Conservation (phyloP, 2,113 vertebrate genomes). For the Tyto alba region DNA sequence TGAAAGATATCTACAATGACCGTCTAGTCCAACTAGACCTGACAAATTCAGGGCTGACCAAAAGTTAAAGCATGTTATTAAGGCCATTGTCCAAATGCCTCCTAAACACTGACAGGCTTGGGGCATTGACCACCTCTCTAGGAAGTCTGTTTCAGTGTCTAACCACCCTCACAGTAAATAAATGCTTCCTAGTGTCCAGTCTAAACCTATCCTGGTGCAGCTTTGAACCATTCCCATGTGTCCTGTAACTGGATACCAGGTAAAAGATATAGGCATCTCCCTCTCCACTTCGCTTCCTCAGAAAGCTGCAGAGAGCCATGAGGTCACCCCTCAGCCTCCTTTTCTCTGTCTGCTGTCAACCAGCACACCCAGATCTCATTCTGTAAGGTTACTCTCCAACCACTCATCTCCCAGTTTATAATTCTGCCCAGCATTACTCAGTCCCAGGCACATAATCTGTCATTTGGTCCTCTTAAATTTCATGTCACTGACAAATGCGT, state of each 20-base stretch:
- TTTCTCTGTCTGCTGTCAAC: background rate
- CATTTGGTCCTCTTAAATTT: background rate
- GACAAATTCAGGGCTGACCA: background rate
- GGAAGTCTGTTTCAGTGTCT: background rate
- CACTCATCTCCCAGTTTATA: background rate
- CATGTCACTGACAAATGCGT: background rate
- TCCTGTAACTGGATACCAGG: background rate
- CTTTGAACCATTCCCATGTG: background rate
- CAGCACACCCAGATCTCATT: too few relatives aligned
- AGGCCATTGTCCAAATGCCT: background rate
- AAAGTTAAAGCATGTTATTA: background rate
- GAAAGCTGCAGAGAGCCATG: background rate
- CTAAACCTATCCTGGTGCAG: background rate
- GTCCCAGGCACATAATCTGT: background rate
- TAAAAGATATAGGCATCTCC: background rate
- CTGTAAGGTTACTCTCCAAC: background rate
- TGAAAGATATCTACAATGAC: background rate
- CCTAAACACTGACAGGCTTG: background rate
- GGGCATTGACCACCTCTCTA: background rate
- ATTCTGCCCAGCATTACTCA: background rate
- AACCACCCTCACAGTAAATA: background rate
- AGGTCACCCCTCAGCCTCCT: background rate
- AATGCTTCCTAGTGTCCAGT: background rate
- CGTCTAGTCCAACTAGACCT: background rate
- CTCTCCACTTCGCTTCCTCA: background rate